Base-by-base conservation (phyloP, 2,888 invertebrate species). In the Eristalis arbustorum region DNA sequence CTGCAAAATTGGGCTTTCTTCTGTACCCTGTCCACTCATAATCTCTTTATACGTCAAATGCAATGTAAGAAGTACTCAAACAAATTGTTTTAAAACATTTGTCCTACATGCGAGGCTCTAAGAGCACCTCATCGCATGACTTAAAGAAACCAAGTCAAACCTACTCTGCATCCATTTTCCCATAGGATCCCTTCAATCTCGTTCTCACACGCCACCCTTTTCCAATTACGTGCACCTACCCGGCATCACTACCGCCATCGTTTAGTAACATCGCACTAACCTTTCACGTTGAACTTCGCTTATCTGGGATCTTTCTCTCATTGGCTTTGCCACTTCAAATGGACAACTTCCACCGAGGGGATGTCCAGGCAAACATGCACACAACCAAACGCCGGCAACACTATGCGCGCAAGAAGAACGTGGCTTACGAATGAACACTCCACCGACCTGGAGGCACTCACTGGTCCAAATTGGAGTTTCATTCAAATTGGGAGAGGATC, bases 301-400 rank as follows among this genome's bases (percentile, higher is more conserved):
- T 87, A 87, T 87, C 87, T 75, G 59, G 28, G 57, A 87, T 87
- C 87, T 87, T 83, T 79, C 64, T 78, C 75, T 87, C 87, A 87
- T 87, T 87, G 83, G 87, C 59, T 83, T 67, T 79, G 83, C 83
- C 75, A 83, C 83, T 56, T 83, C 75, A 63, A 80, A 77, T 71
- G 69, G 64, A 82, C 64, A 82, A 78, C 82, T 74, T 82, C 82
- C 73, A 80, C 56, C 25, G 3, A 49, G 49, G 8, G 49, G 49
- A 49, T 18, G 49, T 49, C 18, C 49, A n/a, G 49, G 18, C 49
- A 49, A 49, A 49, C 42, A 42, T 49, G 6, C n/a, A 49, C n/a
- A 49, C 49, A 49, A n/a, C 1, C n/a, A 64, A 62, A 31, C 63
- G 18, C n/a, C 18, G 34, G 23, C 42, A 49, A 62, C 56, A 59